Conservation (phyloP, 2,888 invertebrate species). For the Lochmaea capreae region DNA sequence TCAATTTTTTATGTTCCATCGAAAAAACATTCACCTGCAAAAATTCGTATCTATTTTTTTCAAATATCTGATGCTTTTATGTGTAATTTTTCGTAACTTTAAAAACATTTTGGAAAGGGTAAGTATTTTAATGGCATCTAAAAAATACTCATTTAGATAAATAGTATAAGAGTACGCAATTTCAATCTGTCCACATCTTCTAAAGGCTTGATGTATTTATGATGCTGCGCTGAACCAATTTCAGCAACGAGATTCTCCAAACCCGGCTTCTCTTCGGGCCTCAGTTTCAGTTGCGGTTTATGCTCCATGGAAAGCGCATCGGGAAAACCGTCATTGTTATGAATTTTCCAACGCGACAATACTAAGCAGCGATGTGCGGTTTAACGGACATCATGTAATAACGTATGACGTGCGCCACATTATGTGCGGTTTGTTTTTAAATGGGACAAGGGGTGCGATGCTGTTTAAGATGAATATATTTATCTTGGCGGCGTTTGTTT, state of each 20-base stretch:
- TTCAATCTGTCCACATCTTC: constrained; percentile 38
- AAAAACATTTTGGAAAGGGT: too few relatives aligned
- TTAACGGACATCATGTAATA: constrained; percentile 11
- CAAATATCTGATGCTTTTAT: too few relatives aligned
- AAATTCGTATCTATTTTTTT: too few relatives aligned
- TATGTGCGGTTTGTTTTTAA: constrained; percentile 17
- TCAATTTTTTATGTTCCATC: too few relatives aligned
- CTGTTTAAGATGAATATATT: constrained; percentile 15
- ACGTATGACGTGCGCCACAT: constrained; percentile 12
- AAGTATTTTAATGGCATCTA: too few relatives aligned
- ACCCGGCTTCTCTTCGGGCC: constrained; percentile 32
- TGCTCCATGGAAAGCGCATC: constrained; percentile 31
- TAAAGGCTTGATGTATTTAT: constrained; percentile 38
- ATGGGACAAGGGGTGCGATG: constrained; percentile 4
- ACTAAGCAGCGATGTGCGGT: constrained; percentile 24
- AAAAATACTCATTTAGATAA: constrained; percentile 25
- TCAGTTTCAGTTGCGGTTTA: constrained; percentile 34
- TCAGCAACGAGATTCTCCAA: constrained; percentile 38
- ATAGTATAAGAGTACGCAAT: constrained; percentile 37
- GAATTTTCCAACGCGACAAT: constrained; percentile 11
- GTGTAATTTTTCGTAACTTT: too few relatives aligned
- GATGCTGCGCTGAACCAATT: constrained; percentile 40
- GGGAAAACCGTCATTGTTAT: constrained; percentile 16
- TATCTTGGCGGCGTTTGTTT: constrained; percentile 17
- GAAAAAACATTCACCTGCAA: too few relatives aligned